Base-by-base conservation (phyloP, 2,797 vertebrate species). In the Pangasius mekongensis region DNA sequence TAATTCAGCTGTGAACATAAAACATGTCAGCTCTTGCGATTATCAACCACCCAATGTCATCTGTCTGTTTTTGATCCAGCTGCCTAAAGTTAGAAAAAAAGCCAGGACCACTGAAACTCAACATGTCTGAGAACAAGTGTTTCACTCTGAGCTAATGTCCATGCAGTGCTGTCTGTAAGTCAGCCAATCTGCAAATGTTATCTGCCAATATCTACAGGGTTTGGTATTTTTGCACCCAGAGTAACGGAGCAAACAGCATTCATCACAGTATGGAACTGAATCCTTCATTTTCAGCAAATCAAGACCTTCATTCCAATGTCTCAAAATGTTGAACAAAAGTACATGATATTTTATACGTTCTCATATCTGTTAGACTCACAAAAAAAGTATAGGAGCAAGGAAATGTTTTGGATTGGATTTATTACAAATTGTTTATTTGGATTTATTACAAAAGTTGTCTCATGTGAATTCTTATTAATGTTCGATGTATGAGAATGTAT, bases 1-100 rank as follows among this genome's bases (percentile, higher is more conserved):
- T 88, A 85, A 93, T 88, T 84, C 83, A 84, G 84, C 88, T 92
- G 87, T 24, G 77, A 67, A 88, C 69, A 85, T 69, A 71, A 77
- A 89, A 90, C 74, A 87, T 9, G 30, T 58, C 88, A 90, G 83
- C 33, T 83, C 78, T 91, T 92, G 60, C 14, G 88, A 83, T 86
- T 86, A 52, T 88, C 80, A 91, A 83, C 86, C 76, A 62, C 80
- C 73, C 78, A 76, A 82, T 58, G 76, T 69, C 86, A 85, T 88
- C 90, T 89, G 47, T 84, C 20, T 87, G 20, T 92, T 90, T 90
- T 66, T 81, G 8, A 33, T 62, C 77, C 64, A 87, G 69, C 86
- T 89, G 87, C 47, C 3, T 87, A 18, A 86, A 76, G 71, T 76
- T 30, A 18, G 69, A 49, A 52, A 78, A 78, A 56, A 47, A 60